Percentiles rank a stretch among this genome's conserved stretches.
phyloP scores from a whole-genome alignment of 2,888 invertebrate species.

The Calliscelio sp. region DNA sequence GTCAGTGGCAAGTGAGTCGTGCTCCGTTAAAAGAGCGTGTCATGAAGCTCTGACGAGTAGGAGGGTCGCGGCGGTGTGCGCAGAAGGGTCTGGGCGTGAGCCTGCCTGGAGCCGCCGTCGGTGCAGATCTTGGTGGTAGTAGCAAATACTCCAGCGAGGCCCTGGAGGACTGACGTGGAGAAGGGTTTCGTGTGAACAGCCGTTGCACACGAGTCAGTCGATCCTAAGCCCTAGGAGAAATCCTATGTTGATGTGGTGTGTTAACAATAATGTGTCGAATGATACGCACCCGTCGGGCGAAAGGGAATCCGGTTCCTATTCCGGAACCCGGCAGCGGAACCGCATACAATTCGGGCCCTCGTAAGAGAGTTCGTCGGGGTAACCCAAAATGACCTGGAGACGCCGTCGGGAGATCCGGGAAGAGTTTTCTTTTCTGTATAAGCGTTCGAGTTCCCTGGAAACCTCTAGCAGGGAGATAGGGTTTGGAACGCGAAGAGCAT shows the following conservation, averaged over 20 bases:
- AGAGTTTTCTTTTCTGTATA: constrained; percentile 87
- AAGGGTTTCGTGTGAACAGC: constrained; percentile 89
- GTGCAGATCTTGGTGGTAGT: constrained; percentile 88
- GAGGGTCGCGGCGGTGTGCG: constrained; percentile 86
- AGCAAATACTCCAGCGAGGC: constrained; percentile 89
- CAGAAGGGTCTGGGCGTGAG: constrained; percentile 83
- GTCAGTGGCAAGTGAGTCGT: constrained; percentile 87
- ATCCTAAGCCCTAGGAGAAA: constrained; percentile 88
- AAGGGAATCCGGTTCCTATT: constrained; percentile 88
- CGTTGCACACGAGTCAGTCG: constrained; percentile 89
- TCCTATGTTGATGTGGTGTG: constrained; percentile 85
- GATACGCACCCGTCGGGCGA: constrained; percentile 86
- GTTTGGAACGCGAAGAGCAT: constrained; percentile 87
- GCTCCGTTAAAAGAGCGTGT: constrained; percentile 82
- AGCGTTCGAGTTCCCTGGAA: constrained; percentile 87
- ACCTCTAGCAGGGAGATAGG: constrained; percentile 87
- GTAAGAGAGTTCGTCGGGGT: constrained; percentile 86
- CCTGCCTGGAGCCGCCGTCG: constrained; percentile 84
- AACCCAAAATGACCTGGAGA: constrained; percentile 86
- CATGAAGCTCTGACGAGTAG: constrained; percentile 77
- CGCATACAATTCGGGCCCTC: constrained; percentile 86
- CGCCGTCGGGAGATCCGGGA: constrained; percentile 87
- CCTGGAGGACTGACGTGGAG: constrained; percentile 88
- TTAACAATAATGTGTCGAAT: constrained; percentile 83
- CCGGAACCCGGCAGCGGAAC: constrained; percentile 88